These are phyloP conservation scores for Rhinolophus ferrumequinum DNA, from an alignment of 2,113 vertebrate genomes.

Conservation along the genomic window DNA sequence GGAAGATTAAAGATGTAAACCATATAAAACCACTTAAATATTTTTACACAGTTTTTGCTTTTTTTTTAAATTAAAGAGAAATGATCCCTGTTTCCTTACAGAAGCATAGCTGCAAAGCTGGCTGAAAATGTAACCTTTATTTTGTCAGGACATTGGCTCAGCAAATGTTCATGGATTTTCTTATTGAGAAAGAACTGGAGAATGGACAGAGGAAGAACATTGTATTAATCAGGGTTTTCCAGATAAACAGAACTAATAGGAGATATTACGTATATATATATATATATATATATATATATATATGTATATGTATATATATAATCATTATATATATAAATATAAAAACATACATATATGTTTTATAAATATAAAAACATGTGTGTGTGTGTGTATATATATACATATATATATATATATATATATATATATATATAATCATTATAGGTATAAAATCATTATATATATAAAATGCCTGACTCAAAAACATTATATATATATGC, in stretches of 20 bases:
- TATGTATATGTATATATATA: too few species aligned
- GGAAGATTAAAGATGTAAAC: not conserved
- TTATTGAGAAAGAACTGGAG: not conserved
- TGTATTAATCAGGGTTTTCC: not conserved
- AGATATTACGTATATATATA: not conserved
- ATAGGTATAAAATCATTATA: too few species aligned
- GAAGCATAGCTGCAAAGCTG: not conserved
- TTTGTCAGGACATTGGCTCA: not conserved
- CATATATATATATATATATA: too few species aligned
- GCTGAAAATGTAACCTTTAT: not conserved
- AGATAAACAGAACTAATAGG: not conserved
- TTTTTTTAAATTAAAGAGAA: not conserved
- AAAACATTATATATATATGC: too few species aligned
- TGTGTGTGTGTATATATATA: too few species aligned
- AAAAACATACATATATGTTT: too few species aligned
- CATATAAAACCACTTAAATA: not conserved
- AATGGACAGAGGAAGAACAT: not conserved
- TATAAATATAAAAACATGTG: too few species aligned
- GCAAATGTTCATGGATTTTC: not conserved
- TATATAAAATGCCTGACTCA: too few species aligned
- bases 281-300: too few species aligned
- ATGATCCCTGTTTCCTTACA: not conserved
- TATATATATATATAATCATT: too few species aligned
- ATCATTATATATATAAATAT: too few species aligned
- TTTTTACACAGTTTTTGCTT: not conserved